Evolutionary conservation across 2,888 invertebrate species (phyloP).

Genomic region (Anoplius nigerrimus): DNA sequence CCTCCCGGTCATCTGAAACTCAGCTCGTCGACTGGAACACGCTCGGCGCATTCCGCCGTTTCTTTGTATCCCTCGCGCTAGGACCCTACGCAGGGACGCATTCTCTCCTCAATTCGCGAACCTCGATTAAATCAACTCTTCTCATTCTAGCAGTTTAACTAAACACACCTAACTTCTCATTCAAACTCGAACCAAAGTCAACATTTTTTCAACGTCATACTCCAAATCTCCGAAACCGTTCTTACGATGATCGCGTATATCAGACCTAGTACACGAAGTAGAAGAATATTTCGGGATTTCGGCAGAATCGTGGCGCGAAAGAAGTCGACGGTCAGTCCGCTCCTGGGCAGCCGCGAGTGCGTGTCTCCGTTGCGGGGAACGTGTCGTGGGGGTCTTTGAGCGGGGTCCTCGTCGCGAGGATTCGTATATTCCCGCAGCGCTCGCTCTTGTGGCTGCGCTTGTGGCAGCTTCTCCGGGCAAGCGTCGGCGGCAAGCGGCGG

Average conservation of each 20-base stretch:
- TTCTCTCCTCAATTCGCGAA: slow-evolving; percentile 25
- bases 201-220: no score
- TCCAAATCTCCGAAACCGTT: no score
- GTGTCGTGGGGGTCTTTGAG: slow-evolving; percentile 18
- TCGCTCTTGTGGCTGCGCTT: no score
- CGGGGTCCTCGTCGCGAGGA: slow-evolving; percentile 32
- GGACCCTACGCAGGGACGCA: slow-evolving; percentile 42
- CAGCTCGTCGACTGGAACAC: slow-evolving; percentile 54
- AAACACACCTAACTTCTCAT: no score
- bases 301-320: no score
- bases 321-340: slow-evolving; percentile 3
- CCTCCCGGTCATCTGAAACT: slow-evolving; percentile 20
- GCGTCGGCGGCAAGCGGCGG: no score
- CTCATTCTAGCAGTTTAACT: no score
- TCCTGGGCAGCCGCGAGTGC: slow-evolving; percentile 3
- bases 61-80: slow-evolving; percentile 62
- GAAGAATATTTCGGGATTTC: no score
- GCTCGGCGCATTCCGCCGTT: slow-evolving; percentile 66
- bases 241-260: no score
- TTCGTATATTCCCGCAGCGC: slow-evolving; percentile 34
- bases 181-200: no score
- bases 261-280: no score
- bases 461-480: no score
- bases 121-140: background rate
- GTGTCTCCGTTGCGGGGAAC: slow-evolving; percentile 16